phyloP scores from a whole-genome alignment of 2,888 invertebrate genomes.

The Drosophila nr. perissopoda region DNA sequence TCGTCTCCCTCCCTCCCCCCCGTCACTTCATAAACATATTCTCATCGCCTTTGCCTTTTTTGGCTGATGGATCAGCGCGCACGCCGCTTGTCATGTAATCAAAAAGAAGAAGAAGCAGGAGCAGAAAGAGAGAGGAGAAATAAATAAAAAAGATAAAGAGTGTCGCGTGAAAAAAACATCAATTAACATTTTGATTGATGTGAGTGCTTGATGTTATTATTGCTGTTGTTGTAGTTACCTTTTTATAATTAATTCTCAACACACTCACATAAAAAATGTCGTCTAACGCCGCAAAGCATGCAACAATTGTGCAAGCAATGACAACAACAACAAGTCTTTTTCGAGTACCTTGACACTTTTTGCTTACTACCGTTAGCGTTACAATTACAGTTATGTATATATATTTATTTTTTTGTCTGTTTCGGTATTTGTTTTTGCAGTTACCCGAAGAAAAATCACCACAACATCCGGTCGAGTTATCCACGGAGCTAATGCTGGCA shows the following conservation, averaged over 20 bases:
- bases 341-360: slow-evolving; percentile 43
- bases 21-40: slow-evolving; percentile 8
- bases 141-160: slow-evolving; percentile 45
- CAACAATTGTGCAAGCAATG: slow-evolving; percentile 66
- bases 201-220: slow-evolving; percentile 34
- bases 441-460: slow-evolving; percentile 85
- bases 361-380: slow-evolving; percentile 26
- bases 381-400: slow-evolving; percentile 19
- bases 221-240: slow-evolving; percentile 52
- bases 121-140: slow-evolving; percentile 6
- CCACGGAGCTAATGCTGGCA: slow-evolving; percentile 85
- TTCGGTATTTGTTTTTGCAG: slow-evolving; percentile 70
- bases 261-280: slow-evolving; percentile 39
- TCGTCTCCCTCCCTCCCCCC: background rate
- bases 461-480: slow-evolving; percentile 85
- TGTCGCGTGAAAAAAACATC: slow-evolving; percentile 61
- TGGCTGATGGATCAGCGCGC: slow-evolving; percentile 73
- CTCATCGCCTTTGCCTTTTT: slow-evolving; percentile 18
- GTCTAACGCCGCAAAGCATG: slow-evolving; percentile 69
- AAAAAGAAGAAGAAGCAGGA: slow-evolving; percentile 34
- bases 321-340: slow-evolving; percentile 2
- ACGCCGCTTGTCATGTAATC: slow-evolving; percentile 73
- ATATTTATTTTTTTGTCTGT: slow-evolving; percentile 19
- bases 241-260: slow-evolving; percentile 68
- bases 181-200: slow-evolving; percentile 79